These are phyloP conservation scores for Danaus chrysippus DNA, from an alignment of 2,888 invertebrate genomes.

Conservation along the genomic window DNA sequence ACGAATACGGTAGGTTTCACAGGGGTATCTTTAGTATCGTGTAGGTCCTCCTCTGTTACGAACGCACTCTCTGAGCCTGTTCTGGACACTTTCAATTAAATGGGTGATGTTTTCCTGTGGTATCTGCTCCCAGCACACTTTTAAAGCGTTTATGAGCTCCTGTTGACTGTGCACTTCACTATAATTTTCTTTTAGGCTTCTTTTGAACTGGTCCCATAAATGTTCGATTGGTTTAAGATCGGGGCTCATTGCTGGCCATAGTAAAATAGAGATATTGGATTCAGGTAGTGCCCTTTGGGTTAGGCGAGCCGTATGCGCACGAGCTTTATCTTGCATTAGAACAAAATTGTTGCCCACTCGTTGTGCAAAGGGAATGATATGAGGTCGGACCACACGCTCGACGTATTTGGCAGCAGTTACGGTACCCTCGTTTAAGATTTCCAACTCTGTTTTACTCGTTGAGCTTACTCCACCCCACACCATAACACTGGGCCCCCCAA, in stretches of 20 bases:
- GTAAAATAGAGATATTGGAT: conserved; percentile 16
- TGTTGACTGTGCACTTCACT: conserved; percentile 11
- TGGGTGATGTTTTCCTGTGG: too few species aligned
- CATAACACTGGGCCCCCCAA: conserved; percentile 7
- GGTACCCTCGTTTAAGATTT: too few species aligned
- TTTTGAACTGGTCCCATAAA: conserved; percentile 7
- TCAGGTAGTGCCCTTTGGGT: conserved; percentile 12
- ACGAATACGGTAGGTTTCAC: too few species aligned
- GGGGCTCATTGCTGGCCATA: background rate
- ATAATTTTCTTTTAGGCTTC: conserved; percentile 9
- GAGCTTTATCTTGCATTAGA: conserved; percentile 16
- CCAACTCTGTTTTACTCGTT: too few species aligned
- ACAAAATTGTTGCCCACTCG: conserved; percentile 11
- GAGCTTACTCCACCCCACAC: too few species aligned
- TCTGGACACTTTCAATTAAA: too few species aligned
- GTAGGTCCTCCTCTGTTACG: too few species aligned
- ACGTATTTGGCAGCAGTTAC: conserved; percentile 17
- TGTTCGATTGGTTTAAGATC: conserved; percentile 13
- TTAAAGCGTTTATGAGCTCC: conserved; percentile 16
- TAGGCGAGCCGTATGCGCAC: conserved; percentile 12
- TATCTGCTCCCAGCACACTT: background rate
- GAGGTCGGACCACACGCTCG: conserved; percentile 17
- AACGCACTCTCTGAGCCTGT: too few species aligned
- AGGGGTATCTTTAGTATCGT: too few species aligned
- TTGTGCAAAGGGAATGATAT: too few species aligned